Evolutionary conservation across 2,888 invertebrate species (phyloP).

Genomic region (Falcaria lacertinaria): DNA sequence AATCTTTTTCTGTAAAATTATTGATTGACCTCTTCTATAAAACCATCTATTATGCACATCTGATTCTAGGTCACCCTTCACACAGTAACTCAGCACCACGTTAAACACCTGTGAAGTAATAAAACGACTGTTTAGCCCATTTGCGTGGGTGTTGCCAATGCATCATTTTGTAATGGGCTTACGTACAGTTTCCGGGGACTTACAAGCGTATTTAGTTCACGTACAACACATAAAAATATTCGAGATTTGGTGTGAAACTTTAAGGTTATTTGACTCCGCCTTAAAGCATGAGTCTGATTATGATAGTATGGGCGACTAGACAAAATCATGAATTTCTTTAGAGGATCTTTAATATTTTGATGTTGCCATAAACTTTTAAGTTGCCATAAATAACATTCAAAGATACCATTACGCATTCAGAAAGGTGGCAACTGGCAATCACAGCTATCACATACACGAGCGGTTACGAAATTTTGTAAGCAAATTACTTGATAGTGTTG

Average conservation of each 20-base stretch:
- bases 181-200: slow-evolving; percentile 37
- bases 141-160: slow-evolving; percentile 1
- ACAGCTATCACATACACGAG: neutral
- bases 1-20: no score
- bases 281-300: no score
- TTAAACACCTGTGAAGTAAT: slow-evolving; percentile 46
- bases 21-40: neutral
- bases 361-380: neutral
- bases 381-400: neutral
- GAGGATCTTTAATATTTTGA: no score
- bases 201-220: slow-evolving; percentile 8
- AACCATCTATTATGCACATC: slow-evolving; percentile 27
- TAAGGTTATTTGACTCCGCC: neutral
- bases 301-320: no score
- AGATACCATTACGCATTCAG: neutral
- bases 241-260: neutral
- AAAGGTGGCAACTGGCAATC: neutral
- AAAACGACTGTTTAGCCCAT: slow-evolving; percentile 22
- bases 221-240: slow-evolving; percentile 3
- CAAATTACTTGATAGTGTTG: neutral
- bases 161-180: slow-evolving; percentile 24
- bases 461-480: neutral
- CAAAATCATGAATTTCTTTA: no score
- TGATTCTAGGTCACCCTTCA: slow-evolving; percentile 34
- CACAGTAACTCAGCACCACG: slow-evolving; percentile 22